phyloP scores from a whole-genome alignment of 2,113 vertebrate genomes.

The Leuciscus idus region DNA sequence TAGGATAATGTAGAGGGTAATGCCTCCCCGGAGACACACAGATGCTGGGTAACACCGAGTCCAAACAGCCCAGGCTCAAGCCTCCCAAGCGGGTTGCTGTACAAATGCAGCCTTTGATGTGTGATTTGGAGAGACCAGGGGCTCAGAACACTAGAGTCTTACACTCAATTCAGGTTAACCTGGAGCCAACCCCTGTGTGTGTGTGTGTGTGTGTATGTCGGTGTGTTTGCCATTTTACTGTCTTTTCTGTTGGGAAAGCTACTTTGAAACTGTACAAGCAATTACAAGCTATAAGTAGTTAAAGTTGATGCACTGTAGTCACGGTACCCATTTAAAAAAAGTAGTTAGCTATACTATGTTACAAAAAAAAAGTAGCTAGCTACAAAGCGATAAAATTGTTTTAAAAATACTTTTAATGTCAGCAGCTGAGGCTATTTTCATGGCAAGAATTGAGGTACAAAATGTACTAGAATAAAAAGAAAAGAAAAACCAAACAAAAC shows the following conservation, averaged over 20 bases:
- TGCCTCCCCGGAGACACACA: constrained; percentile 44
- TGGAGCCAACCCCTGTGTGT: constrained; percentile 8
- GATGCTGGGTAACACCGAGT: constrained; percentile 32
- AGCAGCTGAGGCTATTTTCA: no score
- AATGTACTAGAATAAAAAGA: no score
- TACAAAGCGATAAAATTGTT: not conserved
- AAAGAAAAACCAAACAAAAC: no score
- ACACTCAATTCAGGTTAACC: constrained; percentile 22
- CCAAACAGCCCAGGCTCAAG: constrained; percentile 30
- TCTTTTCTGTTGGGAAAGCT: not conserved
- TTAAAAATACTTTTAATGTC: not conserved
- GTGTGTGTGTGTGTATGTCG: constrained; percentile 28
- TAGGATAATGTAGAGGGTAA: constrained; percentile 58
- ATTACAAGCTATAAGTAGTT: not conserved
- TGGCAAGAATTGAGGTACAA: no score
- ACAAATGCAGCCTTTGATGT: constrained; percentile 90
- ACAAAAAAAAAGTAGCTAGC: not conserved
- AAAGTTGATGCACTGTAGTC: not conserved
- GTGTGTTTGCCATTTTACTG: constrained; percentile 8
- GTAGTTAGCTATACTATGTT: not conserved
- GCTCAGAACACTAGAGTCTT: constrained; percentile 35
- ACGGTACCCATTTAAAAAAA: not conserved
- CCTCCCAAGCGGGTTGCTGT: constrained; percentile 75
- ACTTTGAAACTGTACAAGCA: not conserved
- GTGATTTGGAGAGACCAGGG: constrained; percentile 76